phyloP scores from a whole-genome alignment of 2,797 vertebrate species.

The Morus bassanus region DNA sequence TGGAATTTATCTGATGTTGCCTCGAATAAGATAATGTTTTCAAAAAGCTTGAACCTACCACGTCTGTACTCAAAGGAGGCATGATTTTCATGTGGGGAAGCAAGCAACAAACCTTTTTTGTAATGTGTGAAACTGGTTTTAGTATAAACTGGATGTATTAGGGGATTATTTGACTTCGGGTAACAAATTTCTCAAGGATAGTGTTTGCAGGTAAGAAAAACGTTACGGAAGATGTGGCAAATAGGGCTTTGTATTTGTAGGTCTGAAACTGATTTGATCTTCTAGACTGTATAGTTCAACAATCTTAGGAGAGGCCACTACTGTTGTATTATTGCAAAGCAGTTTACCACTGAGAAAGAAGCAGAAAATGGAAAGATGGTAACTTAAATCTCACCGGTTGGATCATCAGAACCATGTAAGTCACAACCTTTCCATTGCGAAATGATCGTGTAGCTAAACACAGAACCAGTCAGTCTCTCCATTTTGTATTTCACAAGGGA shows the following conservation, averaged over 20 bases:
- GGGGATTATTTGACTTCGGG: not conserved
- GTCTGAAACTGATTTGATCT: not conserved
- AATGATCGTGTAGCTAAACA: not conserved
- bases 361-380: not conserved
- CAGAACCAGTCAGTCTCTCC: not conserved
- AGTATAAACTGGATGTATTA: not conserved
- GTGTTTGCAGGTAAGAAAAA: not conserved
- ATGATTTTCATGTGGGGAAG: not conserved
- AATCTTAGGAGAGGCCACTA: not conserved
- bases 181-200: not conserved
- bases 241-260: not conserved
- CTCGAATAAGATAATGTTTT: not conserved
- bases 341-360: not conserved
- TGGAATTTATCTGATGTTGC: not conserved
- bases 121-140: not conserved
- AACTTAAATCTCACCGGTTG: not conserved
- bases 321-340: not conserved
- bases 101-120: not conserved
- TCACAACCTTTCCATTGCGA: not conserved
- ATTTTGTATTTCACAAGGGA: accelerated
- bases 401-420: not conserved
- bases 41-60: not conserved
- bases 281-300: not conserved
- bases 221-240: not conserved
- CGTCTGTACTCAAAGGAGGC: not conserved